A percentile compares a stretch with the other conserved stretches of the same genome.
phyloP scores from a whole-genome alignment of 2,888 invertebrate genomes.

The Eudasyphora cyanicolor region DNA sequence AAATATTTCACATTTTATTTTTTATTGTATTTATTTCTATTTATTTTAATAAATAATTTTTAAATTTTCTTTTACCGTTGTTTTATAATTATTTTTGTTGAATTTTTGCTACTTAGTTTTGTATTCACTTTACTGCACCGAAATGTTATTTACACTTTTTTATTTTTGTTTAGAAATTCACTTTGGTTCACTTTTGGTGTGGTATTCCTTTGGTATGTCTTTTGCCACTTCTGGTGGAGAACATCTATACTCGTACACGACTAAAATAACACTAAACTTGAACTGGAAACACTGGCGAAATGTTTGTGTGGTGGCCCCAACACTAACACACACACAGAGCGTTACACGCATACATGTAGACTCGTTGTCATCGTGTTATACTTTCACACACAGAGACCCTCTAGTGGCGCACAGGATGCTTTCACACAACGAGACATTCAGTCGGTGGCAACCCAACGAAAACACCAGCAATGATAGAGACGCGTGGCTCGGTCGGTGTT shows the following conservation, averaged over 20 bases:
- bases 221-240: slow-evolving; percentile 3
- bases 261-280: slow-evolving; percentile 63
- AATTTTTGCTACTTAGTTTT: slow-evolving; percentile 17
- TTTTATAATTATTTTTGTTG: slow-evolving; percentile 48
- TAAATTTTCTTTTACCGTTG: slow-evolving; percentile 16
- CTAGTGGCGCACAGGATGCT: slow-evolving; percentile 46
- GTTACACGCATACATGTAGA: neutral
- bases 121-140: slow-evolving; percentile 11
- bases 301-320: slow-evolving; percentile 39
- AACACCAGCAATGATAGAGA: slow-evolving; percentile 26
- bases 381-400: neutral
- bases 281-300: slow-evolving; percentile 43
- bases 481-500: slow-evolving; percentile 39
- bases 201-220: slow-evolving; percentile 32
- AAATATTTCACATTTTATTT: neutral
- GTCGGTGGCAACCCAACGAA: slow-evolving; percentile 14
- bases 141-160: slow-evolving; percentile 29
- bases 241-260: slow-evolving; percentile 59
- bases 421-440: slow-evolving; percentile 32
- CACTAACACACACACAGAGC: neutral
- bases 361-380: too few species aligned
- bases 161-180: neutral
- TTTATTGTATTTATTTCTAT: neutral
- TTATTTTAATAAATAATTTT: neutral
- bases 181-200: slow-evolving; percentile 26